A percentile compares a stretch with the other conserved stretches of the same genome.
These are phyloP conservation scores for Microhierax caerulescens DNA, from an alignment of 2,797 vertebrate genomes.

Conservation along the genomic window DNA sequence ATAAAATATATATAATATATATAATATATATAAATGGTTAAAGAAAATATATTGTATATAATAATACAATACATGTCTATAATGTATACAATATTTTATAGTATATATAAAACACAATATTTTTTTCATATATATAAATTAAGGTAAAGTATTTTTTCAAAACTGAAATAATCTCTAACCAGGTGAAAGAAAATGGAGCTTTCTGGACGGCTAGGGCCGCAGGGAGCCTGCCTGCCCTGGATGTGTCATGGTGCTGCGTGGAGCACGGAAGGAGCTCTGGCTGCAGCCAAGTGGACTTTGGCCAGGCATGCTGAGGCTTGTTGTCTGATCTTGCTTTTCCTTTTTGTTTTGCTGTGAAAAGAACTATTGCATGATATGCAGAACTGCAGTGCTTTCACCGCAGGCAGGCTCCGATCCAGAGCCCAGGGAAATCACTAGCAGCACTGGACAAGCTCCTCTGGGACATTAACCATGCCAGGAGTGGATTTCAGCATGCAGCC, in stretches of 20 bases:
- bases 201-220: background rate
- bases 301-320: background rate
- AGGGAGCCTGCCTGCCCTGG: background rate
- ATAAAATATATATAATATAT: too few species aligned
- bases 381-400: background rate
- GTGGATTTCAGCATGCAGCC: background rate
- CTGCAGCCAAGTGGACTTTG: background rate
- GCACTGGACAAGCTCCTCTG: background rate
- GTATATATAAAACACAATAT: background rate
- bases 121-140: background rate
- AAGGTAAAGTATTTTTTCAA: background rate
- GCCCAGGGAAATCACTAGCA: background rate
- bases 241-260: background rate
- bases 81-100: background rate
- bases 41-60: background rate
- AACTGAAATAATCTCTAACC: background rate
- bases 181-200: background rate
- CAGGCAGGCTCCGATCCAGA: background rate
- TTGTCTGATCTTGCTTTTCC: background rate
- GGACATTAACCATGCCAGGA: background rate
- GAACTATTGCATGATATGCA: background rate
- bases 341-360: background rate
- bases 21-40: background rate
- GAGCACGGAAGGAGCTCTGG: background rate
- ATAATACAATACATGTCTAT: background rate